Evolutionary conservation across 2,888 invertebrate genomes (phyloP).

Genomic region (Syrista parreyssii): DNA sequence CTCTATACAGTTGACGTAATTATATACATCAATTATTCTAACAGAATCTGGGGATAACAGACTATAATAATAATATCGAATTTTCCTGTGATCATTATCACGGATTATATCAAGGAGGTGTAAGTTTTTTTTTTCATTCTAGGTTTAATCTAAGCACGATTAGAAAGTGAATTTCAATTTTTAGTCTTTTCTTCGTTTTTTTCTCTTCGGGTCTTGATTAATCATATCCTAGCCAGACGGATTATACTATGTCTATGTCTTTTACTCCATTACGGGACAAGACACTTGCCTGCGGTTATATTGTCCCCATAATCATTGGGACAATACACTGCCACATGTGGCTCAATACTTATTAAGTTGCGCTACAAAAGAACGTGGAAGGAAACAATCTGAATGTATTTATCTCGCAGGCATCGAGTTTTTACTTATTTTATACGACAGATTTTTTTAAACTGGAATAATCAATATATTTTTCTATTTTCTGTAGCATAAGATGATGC

Average conservation of each 20-base stretch:
- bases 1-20: background rate
- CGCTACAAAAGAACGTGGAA: constrained; percentile 50
- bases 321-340: constrained; percentile 59
- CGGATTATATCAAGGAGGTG: constrained; percentile 49
- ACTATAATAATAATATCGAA: constrained; percentile 44
- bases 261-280: background rate
- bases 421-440: constrained; percentile 34
- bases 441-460: constrained; percentile 29
- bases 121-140: constrained; percentile 35
- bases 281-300: background rate
- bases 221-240: background rate
- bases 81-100: constrained; percentile 50
- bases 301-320: constrained; percentile 25
- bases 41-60: background rate
- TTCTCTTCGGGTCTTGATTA: constrained; percentile 3
- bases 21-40: background rate
- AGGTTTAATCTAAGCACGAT: constrained; percentile 30
- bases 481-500: constrained; percentile 30
- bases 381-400: constrained; percentile 39
- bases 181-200: constrained; percentile 17
- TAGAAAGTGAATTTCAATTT: constrained; percentile 17
- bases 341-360: constrained; percentile 58
- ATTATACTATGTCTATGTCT: background rate
- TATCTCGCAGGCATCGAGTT: constrained; percentile 13
- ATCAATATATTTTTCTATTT: constrained; percentile 52